These are phyloP conservation scores for Polyommatus icarus DNA, from an alignment of 2,888 invertebrate species.

Conservation along the genomic window DNA sequence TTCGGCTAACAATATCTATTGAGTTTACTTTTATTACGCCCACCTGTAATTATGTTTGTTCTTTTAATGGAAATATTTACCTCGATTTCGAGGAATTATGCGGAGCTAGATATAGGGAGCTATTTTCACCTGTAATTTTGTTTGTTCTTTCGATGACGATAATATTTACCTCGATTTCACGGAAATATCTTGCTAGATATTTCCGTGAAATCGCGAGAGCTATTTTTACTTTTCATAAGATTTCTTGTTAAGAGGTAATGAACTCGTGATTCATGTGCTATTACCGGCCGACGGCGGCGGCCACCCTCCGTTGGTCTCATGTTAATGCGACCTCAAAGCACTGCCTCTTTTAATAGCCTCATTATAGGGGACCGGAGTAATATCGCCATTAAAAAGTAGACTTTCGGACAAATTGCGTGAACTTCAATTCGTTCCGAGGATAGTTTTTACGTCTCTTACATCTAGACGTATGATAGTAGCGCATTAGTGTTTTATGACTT, in stretches of 20 bases:
- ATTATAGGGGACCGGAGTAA: slow-evolving; percentile 36
- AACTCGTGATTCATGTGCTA: slow-evolving; percentile 39
- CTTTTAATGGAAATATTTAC: not conserved
- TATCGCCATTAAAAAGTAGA: slow-evolving; percentile 34
- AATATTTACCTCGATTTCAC: not conserved
- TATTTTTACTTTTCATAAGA: slow-evolving; percentile 23
- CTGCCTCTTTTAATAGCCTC: slow-evolving; percentile 40
- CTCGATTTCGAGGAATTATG: not conserved
- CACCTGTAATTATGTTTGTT: slow-evolving; percentile 21
- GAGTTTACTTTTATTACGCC: slow-evolving; percentile 13
- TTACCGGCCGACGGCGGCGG: slow-evolving; percentile 37
- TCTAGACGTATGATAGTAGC: slow-evolving; percentile 6
- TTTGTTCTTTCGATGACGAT: not conserved
- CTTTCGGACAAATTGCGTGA: slow-evolving; percentile 32
- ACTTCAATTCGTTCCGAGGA: slow-evolving; percentile 25
- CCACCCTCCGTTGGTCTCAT: slow-evolving; percentile 40
- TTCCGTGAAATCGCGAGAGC: no score
- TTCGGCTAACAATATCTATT: slow-evolving; percentile 40
- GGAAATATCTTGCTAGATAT: not conserved
- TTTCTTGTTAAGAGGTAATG: slow-evolving; percentile 35
- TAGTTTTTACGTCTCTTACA: slow-evolving; percentile 19
- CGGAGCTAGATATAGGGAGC: not conserved
- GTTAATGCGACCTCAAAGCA: slow-evolving; percentile 43
- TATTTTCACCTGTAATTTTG: slow-evolving; percentile 24
- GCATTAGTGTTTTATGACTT: not conserved